phyloP scores from a whole-genome alignment of 2,888 invertebrate genomes.

The Yponomeuta plumbellus region DNA sequence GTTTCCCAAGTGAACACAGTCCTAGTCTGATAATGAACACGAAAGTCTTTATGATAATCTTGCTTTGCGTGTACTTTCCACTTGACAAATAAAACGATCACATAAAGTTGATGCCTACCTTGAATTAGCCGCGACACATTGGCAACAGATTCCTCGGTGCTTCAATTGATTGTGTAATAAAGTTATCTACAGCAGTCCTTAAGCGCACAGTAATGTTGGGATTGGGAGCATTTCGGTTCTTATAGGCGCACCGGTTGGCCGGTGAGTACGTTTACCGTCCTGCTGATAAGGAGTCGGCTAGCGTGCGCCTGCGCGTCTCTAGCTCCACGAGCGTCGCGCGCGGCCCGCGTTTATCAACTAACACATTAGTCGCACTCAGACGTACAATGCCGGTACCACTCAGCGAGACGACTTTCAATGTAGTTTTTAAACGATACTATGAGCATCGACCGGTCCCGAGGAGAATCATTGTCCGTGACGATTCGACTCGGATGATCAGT shows the following conservation, averaged over 20 bases:
- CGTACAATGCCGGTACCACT: conserved; percentile 28
- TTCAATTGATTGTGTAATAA: neutral
- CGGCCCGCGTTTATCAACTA: conserved; percentile 66
- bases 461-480: neutral
- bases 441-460: neutral
- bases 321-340: conserved; percentile 46
- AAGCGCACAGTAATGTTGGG: neutral
- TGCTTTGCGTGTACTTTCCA: neutral
- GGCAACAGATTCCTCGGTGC: neutral
- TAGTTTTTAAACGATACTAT: neutral
- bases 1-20: neutral
- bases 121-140: conserved; percentile 1
- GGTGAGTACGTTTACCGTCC: neutral
- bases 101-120: neutral
- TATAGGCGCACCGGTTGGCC: neutral
- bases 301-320: conserved; percentile 26
- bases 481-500: neutral
- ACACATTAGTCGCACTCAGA: conserved; percentile 55
- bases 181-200: neutral
- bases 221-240: neutral
- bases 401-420: conserved; percentile 34
- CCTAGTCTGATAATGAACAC: neutral
- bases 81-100: neutral
- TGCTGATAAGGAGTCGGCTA: conserved; percentile 19
- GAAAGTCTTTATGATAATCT: neutral